A percentile compares a stretch with the other conserved stretches of the same genome.
These are phyloP conservation scores for Florisuga fusca DNA, from an alignment of 2,797 vertebrate genomes.

Conservation along the genomic window DNA sequence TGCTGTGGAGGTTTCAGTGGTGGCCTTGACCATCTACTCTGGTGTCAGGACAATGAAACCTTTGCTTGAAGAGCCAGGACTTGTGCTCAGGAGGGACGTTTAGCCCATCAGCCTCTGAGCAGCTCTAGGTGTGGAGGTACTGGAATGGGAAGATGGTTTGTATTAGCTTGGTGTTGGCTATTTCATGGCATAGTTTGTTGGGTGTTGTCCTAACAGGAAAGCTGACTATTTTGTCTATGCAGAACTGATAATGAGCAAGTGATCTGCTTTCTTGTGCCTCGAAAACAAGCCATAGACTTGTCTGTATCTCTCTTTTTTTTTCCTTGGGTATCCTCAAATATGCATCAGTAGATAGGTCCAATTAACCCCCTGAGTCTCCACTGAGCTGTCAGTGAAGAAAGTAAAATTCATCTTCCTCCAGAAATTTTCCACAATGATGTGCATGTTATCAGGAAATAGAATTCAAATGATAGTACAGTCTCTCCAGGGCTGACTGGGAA, in stretches of 20 bases:
- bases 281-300: neutral
- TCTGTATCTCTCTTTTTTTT: neutral
- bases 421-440: constrained; percentile 61
- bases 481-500: neutral
- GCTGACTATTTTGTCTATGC: neutral
- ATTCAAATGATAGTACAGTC: constrained; percentile 34
- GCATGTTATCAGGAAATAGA: constrained; percentile 51
- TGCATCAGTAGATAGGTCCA: constrained; percentile 40
- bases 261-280: neutral
- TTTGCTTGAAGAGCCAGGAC: neutral
- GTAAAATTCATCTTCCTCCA: constrained; percentile 54
- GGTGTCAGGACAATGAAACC: neutral
- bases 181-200: rapidly evolving
- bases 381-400: constrained; percentile 51
- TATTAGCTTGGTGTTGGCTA: neutral
- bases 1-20: rapidly evolving
- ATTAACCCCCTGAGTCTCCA: constrained; percentile 27
- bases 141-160: neutral
- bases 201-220: constrained; percentile 22
- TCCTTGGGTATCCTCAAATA: neutral
- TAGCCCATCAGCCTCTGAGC: neutral
- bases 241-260: neutral
- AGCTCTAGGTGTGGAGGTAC: neutral
- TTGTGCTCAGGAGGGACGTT: neutral
- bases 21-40: neutral